phyloP scores from a whole-genome alignment of 1,140 invertebrate genomes.

The Bombus cullumanus region DNA sequence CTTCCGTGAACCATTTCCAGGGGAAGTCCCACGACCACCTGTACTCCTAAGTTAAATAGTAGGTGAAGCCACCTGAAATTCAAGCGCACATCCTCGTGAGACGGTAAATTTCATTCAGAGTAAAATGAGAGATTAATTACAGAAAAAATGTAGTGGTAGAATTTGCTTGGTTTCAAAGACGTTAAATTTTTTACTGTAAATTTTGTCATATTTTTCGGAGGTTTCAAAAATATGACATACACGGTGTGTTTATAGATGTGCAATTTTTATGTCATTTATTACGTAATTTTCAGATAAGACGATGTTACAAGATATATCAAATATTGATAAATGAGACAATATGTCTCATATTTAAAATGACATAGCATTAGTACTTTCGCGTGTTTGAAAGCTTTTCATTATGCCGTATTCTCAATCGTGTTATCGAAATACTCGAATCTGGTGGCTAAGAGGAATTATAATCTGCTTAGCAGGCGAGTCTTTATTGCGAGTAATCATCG shows the following conservation, averaged over 20 bases:
- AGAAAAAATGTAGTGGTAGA: no score
- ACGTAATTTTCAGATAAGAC: not conserved
- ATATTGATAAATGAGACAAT: not conserved
- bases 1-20: constrained; percentile 99
- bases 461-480: not conserved
- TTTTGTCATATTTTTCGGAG: no score
- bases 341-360: not conserved
- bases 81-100: constrained; percentile 20
- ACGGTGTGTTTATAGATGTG: no score
- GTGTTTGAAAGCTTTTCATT: not conserved
- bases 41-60: constrained; percentile 96
- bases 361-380: not conserved
- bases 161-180: not conserved
- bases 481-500: not conserved
- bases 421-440: not conserved
- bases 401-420: not conserved
- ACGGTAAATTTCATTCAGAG: not conserved
- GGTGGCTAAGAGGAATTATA: not conserved
- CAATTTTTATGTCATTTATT: no score
- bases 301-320: not conserved
- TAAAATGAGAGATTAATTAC: not conserved
- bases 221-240: no score
- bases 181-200: not conserved
- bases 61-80: constrained; percentile 95
- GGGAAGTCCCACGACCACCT: constrained; percentile 94